Conservation (phyloP, 2,888 invertebrate species). For the Eupithecia inturbata region DNA sequence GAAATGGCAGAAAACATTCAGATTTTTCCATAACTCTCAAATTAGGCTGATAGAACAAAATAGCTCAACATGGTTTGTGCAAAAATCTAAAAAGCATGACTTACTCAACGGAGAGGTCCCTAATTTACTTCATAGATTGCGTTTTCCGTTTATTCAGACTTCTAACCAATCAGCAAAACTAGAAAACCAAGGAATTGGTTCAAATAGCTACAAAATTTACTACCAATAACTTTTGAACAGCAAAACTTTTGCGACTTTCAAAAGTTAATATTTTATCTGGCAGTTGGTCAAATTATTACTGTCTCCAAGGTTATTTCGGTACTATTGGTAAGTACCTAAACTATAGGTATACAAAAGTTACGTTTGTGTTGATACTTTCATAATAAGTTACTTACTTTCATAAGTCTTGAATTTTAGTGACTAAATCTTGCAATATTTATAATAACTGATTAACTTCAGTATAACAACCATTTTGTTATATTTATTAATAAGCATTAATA, state of each 20-base stretch:
- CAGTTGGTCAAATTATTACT: slow-evolving; percentile 60
- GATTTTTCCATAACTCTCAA: not conserved
- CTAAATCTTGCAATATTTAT: slow-evolving; percentile 14
- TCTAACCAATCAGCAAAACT: slow-evolving; percentile 19
- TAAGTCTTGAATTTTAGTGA: no score
- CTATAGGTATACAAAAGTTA: not conserved
- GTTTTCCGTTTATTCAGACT: slow-evolving; percentile 3
- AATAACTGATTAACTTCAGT: not conserved
- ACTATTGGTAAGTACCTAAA: not conserved
- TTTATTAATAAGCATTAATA: no score
- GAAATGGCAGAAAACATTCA: not conserved
- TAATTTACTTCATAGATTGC: slow-evolving; percentile 5
- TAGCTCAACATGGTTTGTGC: not conserved
- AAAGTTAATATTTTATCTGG: slow-evolving; percentile 72
- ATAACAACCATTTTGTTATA: no score
- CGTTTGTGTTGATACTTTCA: slow-evolving; percentile 43
- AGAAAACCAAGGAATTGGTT: slow-evolving; percentile 17
- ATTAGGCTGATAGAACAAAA: not conserved
- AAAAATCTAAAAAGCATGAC: not conserved
- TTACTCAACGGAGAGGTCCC: not conserved
- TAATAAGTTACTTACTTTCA: no score
- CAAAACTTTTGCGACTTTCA: slow-evolving; percentile 42
- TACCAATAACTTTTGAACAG: slow-evolving; percentile 35
- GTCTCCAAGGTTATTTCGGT: slow-evolving; percentile 55
- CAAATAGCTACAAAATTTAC: slow-evolving; percentile 18